A percentile compares a stretch with the other conserved stretches of the same genome.
phyloP scores from a whole-genome alignment of 2,888 invertebrate genomes.

The Scaptomyza reducta region DNA sequence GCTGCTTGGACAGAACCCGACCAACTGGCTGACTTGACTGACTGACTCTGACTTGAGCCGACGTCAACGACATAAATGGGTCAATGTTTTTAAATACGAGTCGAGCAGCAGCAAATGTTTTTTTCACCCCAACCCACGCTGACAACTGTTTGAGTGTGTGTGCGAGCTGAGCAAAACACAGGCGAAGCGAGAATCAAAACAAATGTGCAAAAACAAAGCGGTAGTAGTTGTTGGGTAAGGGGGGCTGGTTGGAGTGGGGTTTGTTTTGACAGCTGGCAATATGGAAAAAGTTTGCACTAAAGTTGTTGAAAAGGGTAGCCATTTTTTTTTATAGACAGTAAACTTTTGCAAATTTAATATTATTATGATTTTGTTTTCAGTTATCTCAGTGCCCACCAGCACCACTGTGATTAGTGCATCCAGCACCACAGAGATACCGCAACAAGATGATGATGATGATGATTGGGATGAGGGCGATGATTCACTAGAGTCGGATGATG shows the following conservation, averaged over 20 bases:
- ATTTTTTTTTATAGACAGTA: conserved; percentile 4
- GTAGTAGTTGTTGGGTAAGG: neutral
- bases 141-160: conserved; percentile 2
- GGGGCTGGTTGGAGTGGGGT: neutral
- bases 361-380: conserved; percentile 40
- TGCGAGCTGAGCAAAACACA: conserved; percentile 49
- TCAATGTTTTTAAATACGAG: conserved; percentile 77
- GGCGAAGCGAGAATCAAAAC: conserved; percentile 60
- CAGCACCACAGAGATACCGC: conserved; percentile 79
- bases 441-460: conserved; percentile 81
- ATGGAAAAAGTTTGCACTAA: neutral
- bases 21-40: conserved; percentile 29
- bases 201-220: conserved; percentile 36
- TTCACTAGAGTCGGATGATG: conserved; percentile 89
- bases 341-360: neutral
- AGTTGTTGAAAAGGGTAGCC: neutral
- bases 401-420: conserved; percentile 37
- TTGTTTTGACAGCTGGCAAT: conserved; percentile 22
- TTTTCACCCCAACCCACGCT: neutral
- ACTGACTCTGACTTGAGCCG: conserved; percentile 38
- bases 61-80: conserved; percentile 64
- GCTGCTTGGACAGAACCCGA: conserved; percentile 34
- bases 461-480: conserved; percentile 84
- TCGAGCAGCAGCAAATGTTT: conserved; percentile 25
- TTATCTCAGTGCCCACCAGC: conserved; percentile 73